A percentile compares a stretch with the other conserved stretches of the same genome.
Conservation (phyloP, 2,113 vertebrate genomes). For the Misgurnus anguillicaudatus region DNA sequence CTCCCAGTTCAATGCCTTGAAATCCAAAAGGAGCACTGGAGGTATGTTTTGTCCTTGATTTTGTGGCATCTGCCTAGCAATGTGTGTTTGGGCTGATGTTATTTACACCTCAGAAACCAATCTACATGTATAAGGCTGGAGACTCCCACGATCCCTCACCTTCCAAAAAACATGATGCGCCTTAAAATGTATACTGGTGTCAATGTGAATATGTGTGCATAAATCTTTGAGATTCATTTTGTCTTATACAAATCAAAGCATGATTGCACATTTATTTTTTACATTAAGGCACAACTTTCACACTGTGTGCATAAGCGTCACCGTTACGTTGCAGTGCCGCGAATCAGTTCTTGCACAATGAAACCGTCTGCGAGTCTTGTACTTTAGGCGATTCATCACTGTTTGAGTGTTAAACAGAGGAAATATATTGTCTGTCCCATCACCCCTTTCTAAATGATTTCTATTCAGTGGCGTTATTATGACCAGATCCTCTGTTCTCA, state of each 20-base stretch:
- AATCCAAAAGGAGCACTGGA: slow-evolving; percentile 32
- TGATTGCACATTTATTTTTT: too few species aligned
- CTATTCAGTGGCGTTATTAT: slow-evolving; percentile 25
- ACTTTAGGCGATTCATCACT: slow-evolving; percentile 24
- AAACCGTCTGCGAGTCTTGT: background rate
- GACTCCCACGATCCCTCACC: background rate
- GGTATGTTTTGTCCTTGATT: slow-evolving; percentile 21
- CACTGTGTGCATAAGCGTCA: too few species aligned
- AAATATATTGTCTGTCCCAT: slow-evolving; percentile 33
- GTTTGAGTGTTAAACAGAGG: slow-evolving; percentile 30
- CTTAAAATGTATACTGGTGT: background rate
- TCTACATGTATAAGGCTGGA: background rate
- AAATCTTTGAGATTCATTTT: background rate
- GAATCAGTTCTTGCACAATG: background rate
- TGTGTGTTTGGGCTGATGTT: slow-evolving; percentile 14
- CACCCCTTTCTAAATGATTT: background rate
- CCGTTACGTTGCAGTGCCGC: too few species aligned
- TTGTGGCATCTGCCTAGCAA: slow-evolving; percentile 43
- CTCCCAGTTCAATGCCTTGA: slow-evolving; percentile 22
- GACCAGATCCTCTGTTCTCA: slow-evolving; percentile 25
- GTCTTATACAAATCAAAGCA: background rate
- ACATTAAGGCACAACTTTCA: too few species aligned
- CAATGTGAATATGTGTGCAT: background rate
- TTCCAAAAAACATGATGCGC: background rate
- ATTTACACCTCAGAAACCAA: slow-evolving; percentile 18